phyloP scores from a whole-genome alignment of 2,888 invertebrate species.

The Schizotus pectinicornis region DNA sequence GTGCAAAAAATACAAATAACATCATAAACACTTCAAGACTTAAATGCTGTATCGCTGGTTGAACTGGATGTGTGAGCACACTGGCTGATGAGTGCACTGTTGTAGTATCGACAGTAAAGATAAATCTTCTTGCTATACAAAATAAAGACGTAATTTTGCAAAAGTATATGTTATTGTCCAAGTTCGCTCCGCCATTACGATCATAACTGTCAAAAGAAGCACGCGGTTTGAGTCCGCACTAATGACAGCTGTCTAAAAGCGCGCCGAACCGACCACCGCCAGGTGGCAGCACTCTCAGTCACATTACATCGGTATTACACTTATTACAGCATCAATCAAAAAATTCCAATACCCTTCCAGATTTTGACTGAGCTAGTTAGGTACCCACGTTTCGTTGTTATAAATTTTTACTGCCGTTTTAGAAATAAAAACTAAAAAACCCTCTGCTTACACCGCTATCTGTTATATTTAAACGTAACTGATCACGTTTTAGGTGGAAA shows the following conservation, averaged over 20 bases:
- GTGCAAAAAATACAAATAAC: slow-evolving; percentile 51
- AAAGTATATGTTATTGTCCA: slow-evolving; percentile 58
- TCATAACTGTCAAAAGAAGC: slow-evolving; percentile 42
- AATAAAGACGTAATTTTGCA: slow-evolving; percentile 48
- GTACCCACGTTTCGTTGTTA: too few species aligned
- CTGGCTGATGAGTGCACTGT: slow-evolving; percentile 30
- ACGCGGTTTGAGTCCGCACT: neutral
- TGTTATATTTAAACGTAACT: too few species aligned
- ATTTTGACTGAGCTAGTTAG: too few species aligned
- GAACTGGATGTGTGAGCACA: slow-evolving; percentile 40
- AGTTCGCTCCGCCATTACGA: slow-evolving; percentile 58
- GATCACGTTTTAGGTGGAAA: too few species aligned
- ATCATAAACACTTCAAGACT: slow-evolving; percentile 43
- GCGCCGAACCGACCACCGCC: too few species aligned
- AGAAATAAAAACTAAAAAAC: too few species aligned
- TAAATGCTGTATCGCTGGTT: slow-evolving; percentile 43
- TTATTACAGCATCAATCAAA: too few species aligned
- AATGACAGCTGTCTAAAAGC: slow-evolving; percentile 14
- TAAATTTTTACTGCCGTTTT: too few species aligned
- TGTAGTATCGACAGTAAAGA: slow-evolving; percentile 1
- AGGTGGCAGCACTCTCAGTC: slow-evolving; percentile 1
- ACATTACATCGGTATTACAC: slow-evolving; percentile 59
- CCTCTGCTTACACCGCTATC: too few species aligned
- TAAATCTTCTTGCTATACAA: slow-evolving; percentile 44
- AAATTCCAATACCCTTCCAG: too few species aligned